Conservation (phyloP, 1,140 invertebrate species). For the Mesaphorura yosii region DNA sequence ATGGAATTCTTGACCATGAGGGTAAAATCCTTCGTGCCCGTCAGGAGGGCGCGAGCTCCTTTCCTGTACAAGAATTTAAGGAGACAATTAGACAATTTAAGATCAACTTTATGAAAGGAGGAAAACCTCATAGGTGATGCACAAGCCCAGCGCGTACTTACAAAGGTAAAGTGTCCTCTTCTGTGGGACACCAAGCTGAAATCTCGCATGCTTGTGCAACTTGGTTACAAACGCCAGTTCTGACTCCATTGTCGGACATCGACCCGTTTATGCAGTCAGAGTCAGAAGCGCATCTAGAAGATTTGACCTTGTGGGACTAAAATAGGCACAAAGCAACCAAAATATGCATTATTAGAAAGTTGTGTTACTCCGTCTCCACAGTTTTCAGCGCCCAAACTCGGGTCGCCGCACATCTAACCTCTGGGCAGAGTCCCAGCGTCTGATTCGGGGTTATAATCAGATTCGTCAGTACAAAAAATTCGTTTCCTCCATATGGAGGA, state of each 20-base stretch:
- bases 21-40: slow-evolving; percentile 13
- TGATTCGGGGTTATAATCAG: slow-evolving; percentile 43
- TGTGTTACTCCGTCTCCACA: no score
- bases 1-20: slow-evolving; percentile 31
- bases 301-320: slow-evolving; percentile 30
- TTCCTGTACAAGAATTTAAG: not conserved
- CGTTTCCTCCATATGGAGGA: slow-evolving; percentile 25
- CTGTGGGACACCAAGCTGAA: slow-evolving; percentile 44
- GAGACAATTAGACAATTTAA: no score
- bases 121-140: not conserved
- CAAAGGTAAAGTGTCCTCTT: slow-evolving; percentile 31
- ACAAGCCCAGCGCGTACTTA: slow-evolving; percentile 1
- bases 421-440: slow-evolving; percentile 37
- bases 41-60: slow-evolving; percentile 2
- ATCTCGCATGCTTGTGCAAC: slow-evolving; percentile 39
- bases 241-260: slow-evolving; percentile 37
- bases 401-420: slow-evolving; percentile 37
- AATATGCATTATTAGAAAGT: no score
- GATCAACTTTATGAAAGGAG: no score
- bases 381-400: no score
- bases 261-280: slow-evolving; percentile 32
- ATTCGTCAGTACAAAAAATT: slow-evolving; percentile 47
- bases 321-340: slow-evolving; percentile 42
- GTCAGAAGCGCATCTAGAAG: slow-evolving; percentile 22
- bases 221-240: slow-evolving; percentile 39